Conservation (phyloP, 2,888 invertebrate species). For the Cinara cedri region DNA sequence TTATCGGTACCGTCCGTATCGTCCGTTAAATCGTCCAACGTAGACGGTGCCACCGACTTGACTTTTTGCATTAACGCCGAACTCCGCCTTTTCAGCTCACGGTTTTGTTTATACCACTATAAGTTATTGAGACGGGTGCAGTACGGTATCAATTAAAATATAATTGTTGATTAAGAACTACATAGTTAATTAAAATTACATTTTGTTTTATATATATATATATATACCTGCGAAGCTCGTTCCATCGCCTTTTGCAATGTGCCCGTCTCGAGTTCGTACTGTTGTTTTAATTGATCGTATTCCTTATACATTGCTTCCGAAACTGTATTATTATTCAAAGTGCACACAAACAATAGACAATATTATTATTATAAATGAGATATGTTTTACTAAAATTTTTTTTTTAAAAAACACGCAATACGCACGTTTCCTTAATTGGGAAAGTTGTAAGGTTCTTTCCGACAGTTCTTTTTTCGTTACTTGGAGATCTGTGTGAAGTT, state of each 20-base stretch:
- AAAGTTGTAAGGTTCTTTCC: conserved; percentile 71
- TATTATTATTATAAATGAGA: background rate
- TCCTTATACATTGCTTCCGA: conserved; percentile 76
- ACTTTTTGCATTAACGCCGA: conserved; percentile 70
- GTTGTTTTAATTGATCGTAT: conserved; percentile 76
- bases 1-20: conserved; percentile 66
- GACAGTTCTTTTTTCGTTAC: conserved; percentile 69
- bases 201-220: conserved; percentile 37
- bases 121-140: conserved; percentile 18
- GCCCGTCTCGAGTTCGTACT: conserved; percentile 75
- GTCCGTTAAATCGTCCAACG: conserved; percentile 64
- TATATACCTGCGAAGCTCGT: conserved; percentile 61
- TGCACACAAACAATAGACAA: background rate
- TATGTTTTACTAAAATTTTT: background rate
- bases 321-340: conserved; percentile 63
- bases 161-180: background rate
- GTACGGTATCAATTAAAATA: conserved; percentile 26
- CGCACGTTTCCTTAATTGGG: conserved; percentile 65
- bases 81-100: conserved; percentile 73
- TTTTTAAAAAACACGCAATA: conserved; percentile 6
- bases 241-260: conserved; percentile 71
- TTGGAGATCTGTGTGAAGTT: conserved; percentile 68
- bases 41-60: conserved; percentile 66
- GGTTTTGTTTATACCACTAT: conserved; percentile 81
- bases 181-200: too few relatives aligned